Evolutionary conservation across 2,888 invertebrate species (phyloP), one percentile per base, ranked within the genome.

Genomic region (Abscondita cerata): DNA sequence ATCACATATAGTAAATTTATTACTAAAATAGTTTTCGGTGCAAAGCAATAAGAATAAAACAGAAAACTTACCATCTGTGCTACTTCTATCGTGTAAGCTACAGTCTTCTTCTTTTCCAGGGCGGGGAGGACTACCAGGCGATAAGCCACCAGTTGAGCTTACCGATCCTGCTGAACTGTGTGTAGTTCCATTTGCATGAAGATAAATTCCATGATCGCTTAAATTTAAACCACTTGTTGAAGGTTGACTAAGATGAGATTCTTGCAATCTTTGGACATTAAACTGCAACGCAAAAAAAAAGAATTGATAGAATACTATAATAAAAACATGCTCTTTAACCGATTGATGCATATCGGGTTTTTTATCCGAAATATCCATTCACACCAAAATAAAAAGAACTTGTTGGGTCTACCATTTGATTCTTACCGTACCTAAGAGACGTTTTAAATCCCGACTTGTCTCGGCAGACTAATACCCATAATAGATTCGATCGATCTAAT

Each of bases 51-150:
- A 6, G n/a, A 38, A 36, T 11, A 8, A n/a, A 36, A 36, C 41
- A 41, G 16, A 66, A 60, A 52, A 72, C 70, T 73, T 62, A 85
- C 86, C 86, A 74, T 86, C 86, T 8, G 86, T 84, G 76, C 86
- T 86, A 77, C 85, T 83, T 69, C 86, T 82, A 34, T 85, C 85
- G 74, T 86, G 86, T 70, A 85, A 80, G 65, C 85, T 85, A 67
- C 86, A 83, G 70, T 86, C 86, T 76, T 87, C 87, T 79, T 88
- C 87, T 78, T 88, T 87, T 75, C 87, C 83, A 62, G 85, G 83
- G 66, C 81, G 70, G 36, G 80, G 75, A n/a, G 81, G 81, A 68
- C 81, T 81, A 34, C 77, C 77, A 1, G 81, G 81, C 2, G 80
- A 80, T 19, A 78, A 79, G 36, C 80, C 81, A 6, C 81, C 80